Evolutionary conservation across 2,888 invertebrate genomes (phyloP).

Genomic region (Acheta domesticus): DNA sequence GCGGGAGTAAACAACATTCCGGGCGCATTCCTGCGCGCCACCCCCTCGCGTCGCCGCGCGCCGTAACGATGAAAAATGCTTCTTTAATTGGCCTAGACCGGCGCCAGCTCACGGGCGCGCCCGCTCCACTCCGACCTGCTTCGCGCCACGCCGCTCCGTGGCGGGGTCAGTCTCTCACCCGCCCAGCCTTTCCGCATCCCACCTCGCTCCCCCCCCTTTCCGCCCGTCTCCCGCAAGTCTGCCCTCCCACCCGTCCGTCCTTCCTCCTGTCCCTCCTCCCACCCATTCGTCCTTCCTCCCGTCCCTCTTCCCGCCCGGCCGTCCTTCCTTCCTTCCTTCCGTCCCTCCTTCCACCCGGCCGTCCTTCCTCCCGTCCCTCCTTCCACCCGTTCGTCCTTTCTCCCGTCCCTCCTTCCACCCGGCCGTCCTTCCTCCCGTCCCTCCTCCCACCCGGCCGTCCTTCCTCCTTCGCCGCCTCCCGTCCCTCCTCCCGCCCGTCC

Average conservation of each 20-base stretch:
- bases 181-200: neutral
- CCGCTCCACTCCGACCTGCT: neutral
- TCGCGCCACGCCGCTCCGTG: neutral
- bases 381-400: no score
- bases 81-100: neutral
- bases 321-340: neutral
- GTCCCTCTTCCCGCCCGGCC: neutral
- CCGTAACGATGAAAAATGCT: slow-evolving; percentile 1
- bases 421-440: no score
- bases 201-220: neutral
- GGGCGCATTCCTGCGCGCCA: neutral
- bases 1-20: neutral
- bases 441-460: no score
- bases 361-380: no score
- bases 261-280: neutral
- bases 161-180: neutral
- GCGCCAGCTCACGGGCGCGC: neutral
- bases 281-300: neutral
- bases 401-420: no score
- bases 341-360: neutral
- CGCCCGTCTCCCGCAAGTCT: neutral
- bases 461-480: neutral
- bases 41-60: neutral
- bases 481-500: neutral
- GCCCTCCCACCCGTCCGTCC: neutral